These are phyloP conservation scores for Balaeniceps rex DNA, from an alignment of 2,113 vertebrate species.

Conservation along the genomic window DNA sequence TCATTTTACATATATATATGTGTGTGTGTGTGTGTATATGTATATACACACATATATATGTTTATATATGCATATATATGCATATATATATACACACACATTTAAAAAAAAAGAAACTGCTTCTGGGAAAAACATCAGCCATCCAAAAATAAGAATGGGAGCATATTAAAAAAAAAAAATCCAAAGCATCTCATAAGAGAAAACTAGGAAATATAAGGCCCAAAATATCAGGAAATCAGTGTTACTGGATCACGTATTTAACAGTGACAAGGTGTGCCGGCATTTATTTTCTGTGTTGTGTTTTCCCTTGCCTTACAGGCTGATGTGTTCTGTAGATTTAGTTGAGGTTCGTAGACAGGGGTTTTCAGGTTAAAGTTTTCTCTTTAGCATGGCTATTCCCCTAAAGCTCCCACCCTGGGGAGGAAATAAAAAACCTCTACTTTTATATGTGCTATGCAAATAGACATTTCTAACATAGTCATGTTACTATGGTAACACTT, in stretches of 20 bases:
- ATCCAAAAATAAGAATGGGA: slow-evolving; percentile 77
- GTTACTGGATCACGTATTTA: slow-evolving; percentile 22
- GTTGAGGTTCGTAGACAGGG: slow-evolving; percentile 39
- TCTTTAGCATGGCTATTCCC: slow-evolving; percentile 51
- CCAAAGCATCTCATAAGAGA: slow-evolving; percentile 60
- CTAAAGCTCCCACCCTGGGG: slow-evolving; percentile 20
- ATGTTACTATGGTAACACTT: slow-evolving; percentile 86
- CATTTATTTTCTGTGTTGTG: slow-evolving; percentile 57
- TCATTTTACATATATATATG: background rate
- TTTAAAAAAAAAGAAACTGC: slow-evolving; percentile 22
- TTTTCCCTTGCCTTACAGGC: slow-evolving; percentile 71
- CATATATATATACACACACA: background rate
- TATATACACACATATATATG: background rate
- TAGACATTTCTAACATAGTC: slow-evolving; percentile 81
- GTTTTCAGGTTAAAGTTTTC: slow-evolving; percentile 30
- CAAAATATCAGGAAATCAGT: slow-evolving; percentile 41
- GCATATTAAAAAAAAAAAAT: slow-evolving; percentile 43
- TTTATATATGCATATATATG: background rate
- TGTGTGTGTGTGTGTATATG: background rate
- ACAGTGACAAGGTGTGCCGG: slow-evolving; percentile 50
- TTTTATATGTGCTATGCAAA: slow-evolving; percentile 84
- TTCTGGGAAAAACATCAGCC: slow-evolving; percentile 60
- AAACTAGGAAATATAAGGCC: slow-evolving; percentile 59
- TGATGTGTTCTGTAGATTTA: slow-evolving; percentile 67
- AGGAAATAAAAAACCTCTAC: slow-evolving; percentile 64